Conservation (phyloP, 37 sponge, comb jelly and placozoan genomes). For the Geodia barretti region DNA sequence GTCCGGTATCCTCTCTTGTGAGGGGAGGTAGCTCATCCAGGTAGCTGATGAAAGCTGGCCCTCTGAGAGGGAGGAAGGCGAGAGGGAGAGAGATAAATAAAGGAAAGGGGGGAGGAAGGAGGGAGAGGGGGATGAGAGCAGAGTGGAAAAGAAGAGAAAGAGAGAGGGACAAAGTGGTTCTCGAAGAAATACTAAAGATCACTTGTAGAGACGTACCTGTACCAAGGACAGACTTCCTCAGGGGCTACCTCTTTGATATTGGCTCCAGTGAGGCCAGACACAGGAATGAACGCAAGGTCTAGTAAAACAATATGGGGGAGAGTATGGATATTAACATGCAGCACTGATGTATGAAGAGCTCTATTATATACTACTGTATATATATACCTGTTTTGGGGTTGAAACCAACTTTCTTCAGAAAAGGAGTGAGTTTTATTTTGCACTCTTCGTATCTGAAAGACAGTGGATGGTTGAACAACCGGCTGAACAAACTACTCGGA, state of each 20-base stretch:
- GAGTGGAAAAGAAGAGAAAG: neutral
- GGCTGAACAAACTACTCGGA: neutral
- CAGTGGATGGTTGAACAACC: neutral
- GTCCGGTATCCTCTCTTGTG: conserved; percentile 69
- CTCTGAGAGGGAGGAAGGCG: conserved; percentile 29
- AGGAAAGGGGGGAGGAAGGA: no score
- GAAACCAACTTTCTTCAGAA: conserved; percentile 97
- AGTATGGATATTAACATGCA: neutral
- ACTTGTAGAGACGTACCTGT: conserved; percentile 48
- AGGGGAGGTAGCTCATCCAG: conserved; percentile 84
- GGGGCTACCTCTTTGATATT: conserved; percentile 76
- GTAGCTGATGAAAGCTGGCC: conserved; percentile 91
- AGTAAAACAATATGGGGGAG: neutral
- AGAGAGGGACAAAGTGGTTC: neutral
- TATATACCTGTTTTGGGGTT: conserved; percentile 83
- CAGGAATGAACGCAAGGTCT: conserved; percentile 94
- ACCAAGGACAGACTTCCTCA: conserved; percentile 76
- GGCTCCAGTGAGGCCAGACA: conserved; percentile 91
- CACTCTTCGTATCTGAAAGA: conserved; percentile 92
- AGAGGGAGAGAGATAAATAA: neutral
- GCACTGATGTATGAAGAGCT: neutral
- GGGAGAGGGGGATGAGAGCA: neutral
- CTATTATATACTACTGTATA: neutral
- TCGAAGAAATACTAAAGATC: neutral
- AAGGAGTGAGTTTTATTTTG: conserved; percentile 87